phyloP scores from a whole-genome alignment of 1,140 invertebrate species.

The Drosophila mojavensis region DNA sequence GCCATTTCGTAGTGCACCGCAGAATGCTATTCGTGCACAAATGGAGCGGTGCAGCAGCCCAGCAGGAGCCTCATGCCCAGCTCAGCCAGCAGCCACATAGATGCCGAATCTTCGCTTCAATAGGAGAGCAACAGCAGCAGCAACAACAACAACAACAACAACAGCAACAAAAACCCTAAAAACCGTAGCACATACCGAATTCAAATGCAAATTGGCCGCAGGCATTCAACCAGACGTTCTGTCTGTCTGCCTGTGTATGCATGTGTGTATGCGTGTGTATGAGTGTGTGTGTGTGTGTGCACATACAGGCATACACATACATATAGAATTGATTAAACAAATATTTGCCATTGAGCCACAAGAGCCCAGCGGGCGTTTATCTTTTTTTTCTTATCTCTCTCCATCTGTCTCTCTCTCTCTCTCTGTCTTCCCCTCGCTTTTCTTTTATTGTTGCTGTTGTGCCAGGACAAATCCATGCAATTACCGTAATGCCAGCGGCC shows the following conservation, averaged over 20 bases:
- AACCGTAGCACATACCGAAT: slow-evolving; percentile 31
- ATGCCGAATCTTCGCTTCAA: slow-evolving; percentile 1
- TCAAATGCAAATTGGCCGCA: slow-evolving; percentile 69
- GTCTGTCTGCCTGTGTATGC: slow-evolving; percentile 4
- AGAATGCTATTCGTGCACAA: slow-evolving; percentile 23
- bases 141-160: not conserved
- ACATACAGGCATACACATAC: not conserved
- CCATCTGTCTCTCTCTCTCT: slow-evolving; percentile 11
- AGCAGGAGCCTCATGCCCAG: not conserved
- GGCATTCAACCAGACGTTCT: slow-evolving; percentile 57
- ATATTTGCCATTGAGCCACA: slow-evolving; percentile 67
- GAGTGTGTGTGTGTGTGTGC: slow-evolving; percentile 6
- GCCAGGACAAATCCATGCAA: slow-evolving; percentile 69
- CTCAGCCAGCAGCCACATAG: not conserved
- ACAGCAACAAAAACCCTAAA: slow-evolving; percentile 15
- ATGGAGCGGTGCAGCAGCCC: slow-evolving; percentile 21
- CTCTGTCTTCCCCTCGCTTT: slow-evolving; percentile 5
- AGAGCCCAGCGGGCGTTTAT: slow-evolving; percentile 39
- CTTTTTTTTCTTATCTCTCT: not conserved
- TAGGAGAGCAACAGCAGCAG: not conserved
- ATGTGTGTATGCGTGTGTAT: slow-evolving; percentile 25
- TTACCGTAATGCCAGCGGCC: slow-evolving; percentile 74
- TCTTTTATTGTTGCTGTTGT: slow-evolving; percentile 17
- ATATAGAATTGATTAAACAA: slow-evolving; percentile 73
- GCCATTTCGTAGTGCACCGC: slow-evolving; percentile 63